Conservation (phyloP, 2,113 vertebrate species). For the Istiophorus platypterus region DNA sequence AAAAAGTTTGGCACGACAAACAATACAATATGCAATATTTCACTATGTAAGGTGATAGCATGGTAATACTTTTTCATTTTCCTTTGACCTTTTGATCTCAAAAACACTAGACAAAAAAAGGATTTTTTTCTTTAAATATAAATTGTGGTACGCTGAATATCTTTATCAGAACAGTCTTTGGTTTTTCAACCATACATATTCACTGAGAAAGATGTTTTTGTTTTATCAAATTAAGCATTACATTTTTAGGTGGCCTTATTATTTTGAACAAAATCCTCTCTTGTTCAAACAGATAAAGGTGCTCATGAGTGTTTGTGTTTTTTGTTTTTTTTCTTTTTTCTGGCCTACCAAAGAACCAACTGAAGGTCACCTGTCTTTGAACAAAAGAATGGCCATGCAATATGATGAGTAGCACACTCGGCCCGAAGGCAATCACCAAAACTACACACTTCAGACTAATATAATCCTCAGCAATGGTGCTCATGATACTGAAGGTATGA, state of each 20-base stretch:
- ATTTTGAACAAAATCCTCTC: not conserved
- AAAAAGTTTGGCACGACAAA: conserved; percentile 22
- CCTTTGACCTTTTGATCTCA: conserved; percentile 26
- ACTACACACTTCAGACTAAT: conserved; percentile 18
- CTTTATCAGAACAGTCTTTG: not conserved
- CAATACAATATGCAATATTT: conserved; percentile 45
- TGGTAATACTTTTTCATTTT: conserved; percentile 10
- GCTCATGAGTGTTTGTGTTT: conserved; percentile 9
- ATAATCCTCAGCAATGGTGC: conserved; percentile 26
- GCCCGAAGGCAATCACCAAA: conserved; percentile 26
- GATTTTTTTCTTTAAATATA: conserved; percentile 9
- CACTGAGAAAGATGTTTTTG: not conserved
- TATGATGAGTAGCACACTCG: not conserved
- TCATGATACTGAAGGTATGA: conserved; percentile 29
- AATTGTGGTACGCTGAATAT: not conserved
- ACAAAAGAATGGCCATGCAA: conserved; percentile 4
- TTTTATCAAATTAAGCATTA: conserved; percentile 24
- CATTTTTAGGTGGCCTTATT: conserved; percentile 1
- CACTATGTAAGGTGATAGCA: conserved; percentile 25
- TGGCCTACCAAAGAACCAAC: not conserved
- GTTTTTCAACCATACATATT: not conserved
- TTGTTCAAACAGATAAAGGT: conserved; percentile 23
- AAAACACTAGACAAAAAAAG: not conserved
- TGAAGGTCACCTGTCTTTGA: conserved; percentile 44
- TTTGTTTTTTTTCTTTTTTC: not conserved